These are phyloP conservation scores for Turdus rufiventris DNA, from an alignment of 2,113 vertebrate species.

Conservation along the genomic window DNA sequence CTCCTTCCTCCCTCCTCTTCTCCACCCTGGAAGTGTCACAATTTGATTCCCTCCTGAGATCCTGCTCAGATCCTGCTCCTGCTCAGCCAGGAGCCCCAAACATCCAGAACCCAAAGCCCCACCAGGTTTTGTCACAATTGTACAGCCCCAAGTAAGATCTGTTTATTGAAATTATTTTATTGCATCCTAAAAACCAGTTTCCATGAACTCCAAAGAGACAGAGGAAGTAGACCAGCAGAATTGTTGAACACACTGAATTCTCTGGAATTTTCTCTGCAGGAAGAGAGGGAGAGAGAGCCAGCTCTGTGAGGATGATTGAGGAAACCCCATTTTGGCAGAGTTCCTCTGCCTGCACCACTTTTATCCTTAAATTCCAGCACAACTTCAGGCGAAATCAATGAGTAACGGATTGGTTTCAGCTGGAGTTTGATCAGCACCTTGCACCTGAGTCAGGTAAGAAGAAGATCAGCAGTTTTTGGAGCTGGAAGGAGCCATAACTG, in stretches of 20 bases:
- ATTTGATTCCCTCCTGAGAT: not conserved
- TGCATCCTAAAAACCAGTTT: not conserved
- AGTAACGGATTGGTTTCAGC: not conserved
- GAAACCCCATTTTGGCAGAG: not conserved
- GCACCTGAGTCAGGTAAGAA: slow-evolving; percentile 44
- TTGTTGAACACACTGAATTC: not conserved
- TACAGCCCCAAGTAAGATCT: not conserved
- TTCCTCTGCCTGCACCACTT: not conserved
- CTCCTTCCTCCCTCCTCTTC: not conserved
- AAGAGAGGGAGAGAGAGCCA: not conserved
- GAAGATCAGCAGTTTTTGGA: not conserved
- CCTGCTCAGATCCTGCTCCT: not conserved
- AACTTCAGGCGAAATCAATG: not conserved
- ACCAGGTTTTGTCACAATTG: rapidly evolving
- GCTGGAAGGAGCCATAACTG: not conserved
- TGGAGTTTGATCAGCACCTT: slow-evolving; percentile 41
- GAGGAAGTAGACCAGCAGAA: not conserved
- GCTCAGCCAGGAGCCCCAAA: rapidly evolving
- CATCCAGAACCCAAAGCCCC: rapidly evolving
- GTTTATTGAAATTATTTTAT: not conserved
- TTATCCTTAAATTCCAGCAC: not conserved
- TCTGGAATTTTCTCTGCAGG: not conserved
- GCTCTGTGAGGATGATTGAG: not conserved
- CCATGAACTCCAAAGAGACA: not conserved
- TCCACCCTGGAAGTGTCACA: not conserved